Evolutionary conservation across 2,888 invertebrate species (phyloP).

Genomic region (Andrena haemorrhoa): DNA sequence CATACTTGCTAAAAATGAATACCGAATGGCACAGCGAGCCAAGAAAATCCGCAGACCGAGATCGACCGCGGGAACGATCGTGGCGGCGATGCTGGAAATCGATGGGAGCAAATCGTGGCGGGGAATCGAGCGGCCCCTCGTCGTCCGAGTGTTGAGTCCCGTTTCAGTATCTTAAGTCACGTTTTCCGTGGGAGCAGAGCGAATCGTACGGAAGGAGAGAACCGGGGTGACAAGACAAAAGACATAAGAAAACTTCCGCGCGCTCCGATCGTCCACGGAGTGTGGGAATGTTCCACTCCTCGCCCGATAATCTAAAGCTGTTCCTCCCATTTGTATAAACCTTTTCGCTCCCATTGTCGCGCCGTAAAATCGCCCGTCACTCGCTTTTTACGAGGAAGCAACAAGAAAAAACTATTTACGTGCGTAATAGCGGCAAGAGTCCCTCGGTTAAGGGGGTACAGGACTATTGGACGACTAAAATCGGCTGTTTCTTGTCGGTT

Average conservation of each 20-base stretch:
- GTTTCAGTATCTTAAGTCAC: slow-evolving; percentile 56
- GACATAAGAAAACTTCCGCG: slow-evolving; percentile 72
- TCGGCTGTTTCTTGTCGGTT: too few species aligned
- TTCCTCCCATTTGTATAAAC: slow-evolving; percentile 28
- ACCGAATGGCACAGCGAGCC: neutral
- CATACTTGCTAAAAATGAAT: neutral
- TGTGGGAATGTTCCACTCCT: slow-evolving; percentile 72
- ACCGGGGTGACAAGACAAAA: slow-evolving; percentile 76
- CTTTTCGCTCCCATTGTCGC: slow-evolving; percentile 35
- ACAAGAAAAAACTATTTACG: neutral
- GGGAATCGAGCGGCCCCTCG: neutral
- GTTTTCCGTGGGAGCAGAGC: slow-evolving; percentile 78
- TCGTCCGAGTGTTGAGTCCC: slow-evolving; percentile 39
- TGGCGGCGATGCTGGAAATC: neutral
- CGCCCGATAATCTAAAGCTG: slow-evolving; percentile 1
- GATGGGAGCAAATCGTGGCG: neutral
- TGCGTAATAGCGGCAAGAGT: neutral
- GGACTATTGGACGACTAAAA: too few species aligned
- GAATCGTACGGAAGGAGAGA: slow-evolving; percentile 70
- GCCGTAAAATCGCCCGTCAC: slow-evolving; percentile 52
- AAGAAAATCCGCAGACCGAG: neutral
- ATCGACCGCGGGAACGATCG: slow-evolving; percentile 10
- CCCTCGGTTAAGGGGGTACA: too few species aligned
- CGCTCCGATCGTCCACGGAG: slow-evolving; percentile 70
- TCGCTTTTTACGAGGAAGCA: slow-evolving; percentile 16